Evolutionary conservation across 2,888 invertebrate species (phyloP).

Genomic region (Morpho deidamia): DNA sequence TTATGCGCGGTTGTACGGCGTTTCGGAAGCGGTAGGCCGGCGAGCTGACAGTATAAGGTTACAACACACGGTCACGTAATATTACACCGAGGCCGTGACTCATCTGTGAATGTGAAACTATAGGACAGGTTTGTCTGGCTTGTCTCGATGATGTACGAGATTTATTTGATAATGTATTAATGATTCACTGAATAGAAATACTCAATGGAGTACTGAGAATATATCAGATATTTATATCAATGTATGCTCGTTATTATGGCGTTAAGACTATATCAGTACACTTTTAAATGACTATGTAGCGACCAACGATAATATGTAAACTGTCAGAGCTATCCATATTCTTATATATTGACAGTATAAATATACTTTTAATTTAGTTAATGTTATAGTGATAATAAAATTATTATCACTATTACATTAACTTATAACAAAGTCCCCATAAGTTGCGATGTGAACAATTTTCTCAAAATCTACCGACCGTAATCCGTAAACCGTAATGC

Average conservation of each 20-base stretch:
- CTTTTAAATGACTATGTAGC: too few species aligned
- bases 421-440: too few species aligned
- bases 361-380: too few species aligned
- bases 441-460: too few species aligned
- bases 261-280: too few species aligned
- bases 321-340: too few species aligned
- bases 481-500: too few species aligned
- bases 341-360: too few species aligned
- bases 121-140: constrained; percentile 13
- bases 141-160: background rate
- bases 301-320: too few species aligned
- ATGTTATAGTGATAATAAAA: too few species aligned
- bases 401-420: too few species aligned
- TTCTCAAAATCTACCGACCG: too few species aligned
- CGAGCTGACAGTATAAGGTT: constrained; percentile 12
- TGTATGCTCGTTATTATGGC: background rate
- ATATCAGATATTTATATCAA: background rate
- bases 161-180: background rate
- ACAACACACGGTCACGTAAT: constrained; percentile 18
- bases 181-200: background rate
- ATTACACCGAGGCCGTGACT: constrained; percentile 15
- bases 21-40: constrained; percentile 4
- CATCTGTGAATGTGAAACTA: constrained; percentile 5
- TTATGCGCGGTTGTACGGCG: constrained; percentile 6
- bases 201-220: background rate